Base-by-base conservation (phyloP, 2,797 vertebrate genomes). In the Oreonectes daqikongensis region DNA sequence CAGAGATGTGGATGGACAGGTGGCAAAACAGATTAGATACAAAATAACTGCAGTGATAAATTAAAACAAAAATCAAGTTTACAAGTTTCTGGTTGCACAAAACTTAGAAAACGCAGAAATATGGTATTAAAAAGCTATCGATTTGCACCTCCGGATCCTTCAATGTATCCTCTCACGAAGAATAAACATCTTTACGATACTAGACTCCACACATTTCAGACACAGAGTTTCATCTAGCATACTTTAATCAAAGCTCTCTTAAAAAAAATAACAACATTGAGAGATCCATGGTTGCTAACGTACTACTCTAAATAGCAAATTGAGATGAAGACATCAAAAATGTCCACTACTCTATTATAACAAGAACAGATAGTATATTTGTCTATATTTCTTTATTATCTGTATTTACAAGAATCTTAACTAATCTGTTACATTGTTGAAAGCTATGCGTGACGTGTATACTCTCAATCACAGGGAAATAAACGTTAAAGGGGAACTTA, bases 351-450 rank as follows among this genome's bases (percentile, higher is more conserved):
- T 63, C 75, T 78, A 84, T 63, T 12, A 84, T 76, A 86, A 63
- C 70, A 74, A 81, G 75, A 80, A 73, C 75, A 84, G 86, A 92
- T 88, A 85, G 84, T 65, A 75, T 88, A 81, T 81, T 71, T 67
- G 87, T 87, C 88, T 88, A 89, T 84, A 90, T 82, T 71, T 80
- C 78, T 73, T 83, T 74, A 84, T 84, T 68, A 66, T 84, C 80
- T 75, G 53, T 83, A 81, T 83, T 78, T 84, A 84, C 83, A 84
- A 71, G 44, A 28, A 66, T 65, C 9, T 61, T 69, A 50, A 61
- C 40, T 65, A 46, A 72, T 68, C 64, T 52, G 65, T 60, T 72
- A 75, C 59, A 57, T 67, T 35, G 57, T 52, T 68, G 66, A 77
- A 55, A 63, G 42, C 50, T 30, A 18, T 4, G 40, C 66, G 42